These are phyloP conservation scores for Salarias fasciatus DNA, from an alignment of 2,797 vertebrate species.

Conservation along the genomic window DNA sequence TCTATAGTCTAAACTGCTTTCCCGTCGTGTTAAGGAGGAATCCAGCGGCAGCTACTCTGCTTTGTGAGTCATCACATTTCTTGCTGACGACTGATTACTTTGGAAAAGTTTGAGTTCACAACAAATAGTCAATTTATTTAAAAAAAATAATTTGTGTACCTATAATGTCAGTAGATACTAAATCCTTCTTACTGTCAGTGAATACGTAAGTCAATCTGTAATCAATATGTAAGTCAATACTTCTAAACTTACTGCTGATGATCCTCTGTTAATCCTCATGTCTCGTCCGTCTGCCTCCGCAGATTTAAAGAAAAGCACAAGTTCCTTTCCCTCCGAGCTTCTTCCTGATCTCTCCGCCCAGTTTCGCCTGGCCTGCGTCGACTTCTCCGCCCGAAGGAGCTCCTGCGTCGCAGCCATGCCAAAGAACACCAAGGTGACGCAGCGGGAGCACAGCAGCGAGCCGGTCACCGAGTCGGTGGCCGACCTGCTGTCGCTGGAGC, in stretches of 20 bases:
- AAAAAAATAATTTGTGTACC: too few relatives aligned
- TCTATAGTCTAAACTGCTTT: not conserved
- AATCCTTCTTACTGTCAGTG: too few relatives aligned
- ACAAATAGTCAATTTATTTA: too few relatives aligned
- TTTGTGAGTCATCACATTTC: too few relatives aligned
- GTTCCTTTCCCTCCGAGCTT: slow-evolving; percentile 1
- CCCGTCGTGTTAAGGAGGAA: not conserved
- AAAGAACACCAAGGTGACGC: slow-evolving; percentile 97
- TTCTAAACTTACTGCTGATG: too few relatives aligned
- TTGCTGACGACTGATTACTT: too few relatives aligned
- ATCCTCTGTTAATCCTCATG: not conserved
- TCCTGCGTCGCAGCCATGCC: slow-evolving; percentile 82
- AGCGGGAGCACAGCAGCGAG: slow-evolving; percentile 94
- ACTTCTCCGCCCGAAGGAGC: slow-evolving; percentile 40
- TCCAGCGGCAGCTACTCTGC: too few relatives aligned
- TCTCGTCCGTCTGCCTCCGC: slow-evolving; percentile 42
- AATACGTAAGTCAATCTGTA: too few relatives aligned
- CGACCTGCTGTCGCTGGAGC: slow-evolving; percentile 93
- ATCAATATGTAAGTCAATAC: too few relatives aligned
- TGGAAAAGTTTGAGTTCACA: too few relatives aligned
- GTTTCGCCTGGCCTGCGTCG: slow-evolving; percentile 7
- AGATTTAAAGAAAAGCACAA: slow-evolving; percentile 59
- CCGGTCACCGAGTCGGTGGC: slow-evolving; percentile 97
- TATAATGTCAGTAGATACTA: too few relatives aligned
- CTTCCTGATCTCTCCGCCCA: slow-evolving; percentile 7